Conservation (phyloP, 2,888 invertebrate species). For the Dolichomitus sp. region DNA sequence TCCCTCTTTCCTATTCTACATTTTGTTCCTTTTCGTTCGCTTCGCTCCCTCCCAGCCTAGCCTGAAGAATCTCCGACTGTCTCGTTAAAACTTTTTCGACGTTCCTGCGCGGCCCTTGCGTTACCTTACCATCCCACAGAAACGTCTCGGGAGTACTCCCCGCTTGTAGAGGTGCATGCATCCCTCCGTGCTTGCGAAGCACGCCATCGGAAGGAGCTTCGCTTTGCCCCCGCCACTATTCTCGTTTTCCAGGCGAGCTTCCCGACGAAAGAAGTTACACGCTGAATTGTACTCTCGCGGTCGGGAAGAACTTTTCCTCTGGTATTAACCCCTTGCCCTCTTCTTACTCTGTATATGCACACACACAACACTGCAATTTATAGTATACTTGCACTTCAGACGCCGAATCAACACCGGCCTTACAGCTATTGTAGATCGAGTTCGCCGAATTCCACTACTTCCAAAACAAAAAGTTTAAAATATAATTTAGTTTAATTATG, state of each 20-base stretch:
- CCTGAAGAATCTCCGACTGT: conserved; percentile 75
- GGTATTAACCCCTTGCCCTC: conserved; percentile 4
- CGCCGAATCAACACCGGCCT: conserved; percentile 40
- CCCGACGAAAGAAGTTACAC: conserved; percentile 64
- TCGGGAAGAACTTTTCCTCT: conserved; percentile 49
- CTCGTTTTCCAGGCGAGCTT: conserved; percentile 50
- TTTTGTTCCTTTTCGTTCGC: neutral
- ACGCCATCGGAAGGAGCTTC: conserved; percentile 39
- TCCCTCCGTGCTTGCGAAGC: conserved; percentile 23
- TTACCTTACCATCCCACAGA: conserved; percentile 48
- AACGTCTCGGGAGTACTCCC: conserved; percentile 69
- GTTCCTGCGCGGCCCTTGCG: conserved; percentile 48
- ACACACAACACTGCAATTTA: conserved; percentile 7
- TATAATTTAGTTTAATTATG: neutral
- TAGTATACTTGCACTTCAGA: conserved; percentile 22
- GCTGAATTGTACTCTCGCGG: conserved; percentile 61
- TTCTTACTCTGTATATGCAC: neutral
- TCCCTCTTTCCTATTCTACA: conserved; percentile 25
- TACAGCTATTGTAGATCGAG: conserved; percentile 24
- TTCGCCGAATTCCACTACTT: neutral
- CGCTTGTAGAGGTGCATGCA: conserved; percentile 63
- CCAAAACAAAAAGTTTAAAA: conserved; percentile 1
- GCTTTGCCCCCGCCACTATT: conserved; percentile 25
- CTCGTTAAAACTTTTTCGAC: conserved; percentile 83
- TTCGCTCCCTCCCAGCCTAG: conserved; percentile 1